Base-by-base conservation (phyloP, 2,797 vertebrate species). In the Hozukius guyotensis region DNA sequence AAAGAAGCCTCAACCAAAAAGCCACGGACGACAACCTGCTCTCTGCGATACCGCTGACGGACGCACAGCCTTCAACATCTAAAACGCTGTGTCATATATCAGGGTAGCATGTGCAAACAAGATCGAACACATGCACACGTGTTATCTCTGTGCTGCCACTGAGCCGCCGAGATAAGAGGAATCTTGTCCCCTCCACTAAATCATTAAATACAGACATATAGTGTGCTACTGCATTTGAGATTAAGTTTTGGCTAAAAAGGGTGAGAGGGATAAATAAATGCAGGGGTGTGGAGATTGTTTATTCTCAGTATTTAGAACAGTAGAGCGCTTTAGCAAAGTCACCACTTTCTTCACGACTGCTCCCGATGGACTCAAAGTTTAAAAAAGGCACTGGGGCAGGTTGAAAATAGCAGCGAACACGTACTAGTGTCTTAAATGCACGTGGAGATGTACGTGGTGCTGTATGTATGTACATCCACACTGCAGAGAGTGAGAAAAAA, bases 141-240 rank as follows among this genome's bases (percentile, higher is more conserved):
- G 31, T 75, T 74, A 83, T 79, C 77, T 52, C 72, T 27, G 31
- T 36, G 68, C 82, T 67, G 74, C 80, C 38, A 63, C 77, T 88
- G 82, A 78, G 64, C 77, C 25, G 42, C 16, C 1, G 60, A 83
- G 88, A 86, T 91, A 85, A 84, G 46, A 82, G 11, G 32, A 80
- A 80, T 56, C 77, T 56, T n/a, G 32, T 63, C 38, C 25, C 10
- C 20, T 56, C 29, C 31, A 6, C 62, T 80, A 64, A 86, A 82
- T 76, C 78, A 82, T 65, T 2, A 8, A 68, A 82, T 10, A 64
- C 71, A 73, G 36, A 25, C 42, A 27, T 42, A 22, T 1, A 22
- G n/a, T 12, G 22, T 66, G 64, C 36, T 24, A 0, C 52, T 59
- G 56, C 65, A 65, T 42, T 34, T 52, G 6, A 63, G 56, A 74